Base-by-base conservation (phyloP, 2,113 vertebrate genomes). In the Scomber japonicus region DNA sequence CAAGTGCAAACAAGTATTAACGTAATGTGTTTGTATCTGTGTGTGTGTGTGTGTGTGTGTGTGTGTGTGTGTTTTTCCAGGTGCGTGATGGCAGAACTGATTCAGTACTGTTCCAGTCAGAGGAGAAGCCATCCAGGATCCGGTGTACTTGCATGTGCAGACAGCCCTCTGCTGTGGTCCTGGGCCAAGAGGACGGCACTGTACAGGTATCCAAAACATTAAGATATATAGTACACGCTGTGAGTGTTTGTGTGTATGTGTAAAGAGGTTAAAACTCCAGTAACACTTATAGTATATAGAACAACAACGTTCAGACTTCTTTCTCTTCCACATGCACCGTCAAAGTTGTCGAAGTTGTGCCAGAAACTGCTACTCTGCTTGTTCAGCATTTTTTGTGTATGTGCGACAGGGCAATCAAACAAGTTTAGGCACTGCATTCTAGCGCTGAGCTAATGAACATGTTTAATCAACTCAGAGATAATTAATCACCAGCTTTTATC, bases 61-160 rank as follows among this genome's bases (percentile, higher is more conserved):
- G 21, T 21, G 21, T 21, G 21, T 21, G 21, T 21, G 21, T 21
- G 21, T 21, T 83, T 83, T 8, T 86, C 74, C 75, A 99, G 98
- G 94, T 98, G 57, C 95, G 96, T 75, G 93, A 84, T 17, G 97
- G 96, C 75, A 93, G 88, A 75, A 95, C 94, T 12, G 95, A 96
- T 57, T 93, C 89, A 0, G 75, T 94, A 55, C 3, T 97, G 74
- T 93, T 95, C 40, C 94, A 96, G 92, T 95, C 96, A 8, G 93
- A 94, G 89, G 92, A 91, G 35, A 95, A 93, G 84, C 82, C 92
- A 0, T 95, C 92, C 14, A 92, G 94, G 48, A 95, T 98, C 81
- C 95, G 95, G 16, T 97, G 97, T 70, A 97, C 96, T 55, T 96
- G 96, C 68, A 71, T 99, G 72, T 95, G 93, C 88, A 89, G 88